Evolutionary conservation across 2,113 vertebrate genomes (phyloP).

Genomic region (Callorhinus ursinus): DNA sequence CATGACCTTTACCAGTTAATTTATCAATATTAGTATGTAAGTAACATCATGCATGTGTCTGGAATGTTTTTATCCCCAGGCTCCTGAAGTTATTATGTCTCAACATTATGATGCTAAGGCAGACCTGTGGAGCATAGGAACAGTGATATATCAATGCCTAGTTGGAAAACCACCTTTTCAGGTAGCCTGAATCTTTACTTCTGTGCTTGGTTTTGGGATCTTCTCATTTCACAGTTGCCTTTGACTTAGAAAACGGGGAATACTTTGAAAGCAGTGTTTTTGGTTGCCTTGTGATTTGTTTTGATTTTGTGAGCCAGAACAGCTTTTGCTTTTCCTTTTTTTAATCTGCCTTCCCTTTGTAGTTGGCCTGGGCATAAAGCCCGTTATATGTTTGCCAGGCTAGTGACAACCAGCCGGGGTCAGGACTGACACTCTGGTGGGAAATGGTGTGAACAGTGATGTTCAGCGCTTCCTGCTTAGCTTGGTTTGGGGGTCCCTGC

Average conservation of each 20-base stretch:
- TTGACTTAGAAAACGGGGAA: conserved; percentile 30
- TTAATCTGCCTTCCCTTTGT: background rate
- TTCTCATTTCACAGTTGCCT: background rate
- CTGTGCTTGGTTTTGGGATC: background rate
- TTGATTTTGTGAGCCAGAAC: conserved; percentile 17
- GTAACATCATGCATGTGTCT: background rate
- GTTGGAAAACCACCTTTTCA: conserved; percentile 99
- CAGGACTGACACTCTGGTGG: background rate
- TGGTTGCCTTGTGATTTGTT: background rate
- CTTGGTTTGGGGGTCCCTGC: background rate
- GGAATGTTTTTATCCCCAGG: conserved; percentile 85
- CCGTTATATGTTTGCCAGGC: background rate
- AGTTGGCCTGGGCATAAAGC: background rate
- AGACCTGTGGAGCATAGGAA: conserved; percentile 98
- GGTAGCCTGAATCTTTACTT: conserved; percentile 83
- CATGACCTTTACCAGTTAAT: background rate
- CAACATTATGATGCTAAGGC: conserved; percentile 98
- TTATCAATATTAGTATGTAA: background rate
- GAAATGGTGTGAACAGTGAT: background rate
- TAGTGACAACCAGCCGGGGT: background rate
- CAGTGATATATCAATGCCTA: conserved; percentile 98
- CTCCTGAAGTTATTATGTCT: conserved; percentile 99
- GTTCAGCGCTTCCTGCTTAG: background rate
- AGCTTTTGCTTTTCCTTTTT: background rate
- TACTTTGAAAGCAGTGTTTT: conserved; percentile 39